Percentiles rank a stretch among this genome's conserved stretches.
Conservation (phyloP, 2,888 invertebrate species). For the Hesperia comma region DNA sequence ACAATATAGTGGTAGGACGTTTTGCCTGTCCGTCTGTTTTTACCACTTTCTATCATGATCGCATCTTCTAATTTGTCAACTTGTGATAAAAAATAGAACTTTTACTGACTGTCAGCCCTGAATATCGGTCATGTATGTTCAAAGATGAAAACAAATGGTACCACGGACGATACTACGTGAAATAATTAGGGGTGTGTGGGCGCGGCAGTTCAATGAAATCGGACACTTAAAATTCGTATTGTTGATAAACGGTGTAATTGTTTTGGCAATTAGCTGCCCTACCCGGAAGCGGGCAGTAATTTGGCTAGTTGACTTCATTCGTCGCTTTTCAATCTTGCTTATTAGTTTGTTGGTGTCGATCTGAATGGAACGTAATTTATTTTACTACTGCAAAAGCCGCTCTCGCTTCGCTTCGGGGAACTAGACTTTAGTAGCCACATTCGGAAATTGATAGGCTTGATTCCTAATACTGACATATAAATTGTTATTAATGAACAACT, state of each 20-base stretch:
- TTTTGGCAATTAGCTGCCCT: slow-evolving; percentile 69
- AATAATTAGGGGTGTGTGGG: slow-evolving; percentile 55
- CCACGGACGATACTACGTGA: slow-evolving; percentile 47
- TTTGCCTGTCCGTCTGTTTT: no score
- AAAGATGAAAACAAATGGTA: slow-evolving; percentile 51
- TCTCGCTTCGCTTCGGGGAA: no score
- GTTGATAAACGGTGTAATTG: slow-evolving; percentile 73
- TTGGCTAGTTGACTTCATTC: slow-evolving; percentile 40
- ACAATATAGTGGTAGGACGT: no score
- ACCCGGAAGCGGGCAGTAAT: slow-evolving; percentile 45
- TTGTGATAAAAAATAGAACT: not conserved
- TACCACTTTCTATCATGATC: no score
- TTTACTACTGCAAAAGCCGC: no score
- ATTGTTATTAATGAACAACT: no score
- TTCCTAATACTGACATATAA: no score
- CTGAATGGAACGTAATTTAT: not conserved
- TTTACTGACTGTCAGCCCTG: slow-evolving; percentile 12
- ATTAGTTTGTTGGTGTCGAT: not conserved
- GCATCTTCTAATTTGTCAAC: no score
- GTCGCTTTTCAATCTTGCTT: slow-evolving; percentile 28
- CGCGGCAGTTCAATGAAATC: slow-evolving; percentile 52
- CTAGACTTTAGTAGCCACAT: no score
- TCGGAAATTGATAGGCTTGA: no score
- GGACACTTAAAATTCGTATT: slow-evolving; percentile 60
- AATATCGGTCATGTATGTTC: slow-evolving; percentile 39